A percentile compares a stretch with the other conserved stretches of the same genome.
Conservation (phyloP, 2,797 vertebrate genomes). For the Micropoecilia bifurca region DNA sequence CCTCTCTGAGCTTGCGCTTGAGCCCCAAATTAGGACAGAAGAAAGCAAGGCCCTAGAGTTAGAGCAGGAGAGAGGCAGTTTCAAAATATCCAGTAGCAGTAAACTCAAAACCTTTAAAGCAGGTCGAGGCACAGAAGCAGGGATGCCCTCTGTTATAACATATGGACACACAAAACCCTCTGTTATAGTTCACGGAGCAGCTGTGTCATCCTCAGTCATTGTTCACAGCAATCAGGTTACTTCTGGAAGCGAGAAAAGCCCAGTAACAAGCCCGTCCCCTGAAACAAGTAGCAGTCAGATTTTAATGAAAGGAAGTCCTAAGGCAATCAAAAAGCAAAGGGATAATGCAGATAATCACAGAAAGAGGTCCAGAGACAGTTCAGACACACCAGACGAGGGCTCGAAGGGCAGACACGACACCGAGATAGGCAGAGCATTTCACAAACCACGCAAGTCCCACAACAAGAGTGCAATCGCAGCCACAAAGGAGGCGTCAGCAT, state of each 20-base stretch:
- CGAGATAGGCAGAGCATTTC: slow-evolving; percentile 68
- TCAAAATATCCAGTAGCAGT: slow-evolving; percentile 68
- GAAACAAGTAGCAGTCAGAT: slow-evolving; percentile 65
- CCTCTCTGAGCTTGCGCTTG: slow-evolving; percentile 55
- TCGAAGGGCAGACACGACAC: slow-evolving; percentile 65
- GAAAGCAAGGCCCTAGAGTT: slow-evolving; percentile 59
- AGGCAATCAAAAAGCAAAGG: slow-evolving; percentile 76
- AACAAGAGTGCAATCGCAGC: slow-evolving; percentile 80
- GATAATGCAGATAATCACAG: slow-evolving; percentile 70
- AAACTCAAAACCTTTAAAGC: slow-evolving; percentile 76
- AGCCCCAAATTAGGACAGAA: slow-evolving; percentile 56
- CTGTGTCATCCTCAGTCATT: slow-evolving; percentile 82
- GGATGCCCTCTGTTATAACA: slow-evolving; percentile 87
- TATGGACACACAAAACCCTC: slow-evolving; percentile 89
- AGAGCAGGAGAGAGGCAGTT: slow-evolving; percentile 63
- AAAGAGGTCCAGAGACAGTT: slow-evolving; percentile 73
- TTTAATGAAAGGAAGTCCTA: slow-evolving; percentile 65
- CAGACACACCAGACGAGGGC: slow-evolving; percentile 64
- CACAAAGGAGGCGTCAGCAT: slow-evolving; percentile 81
- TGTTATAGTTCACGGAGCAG: slow-evolving; percentile 88
- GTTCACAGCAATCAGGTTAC: slow-evolving; percentile 85
- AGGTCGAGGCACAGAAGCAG: slow-evolving; percentile 61
- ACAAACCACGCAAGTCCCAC: slow-evolving; percentile 81
- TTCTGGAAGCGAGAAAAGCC: slow-evolving; percentile 78
- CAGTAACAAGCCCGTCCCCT: slow-evolving; percentile 62